These are phyloP conservation scores for Halesus radiatus DNA, from an alignment of 1,140 invertebrate species.

Conservation along the genomic window DNA sequence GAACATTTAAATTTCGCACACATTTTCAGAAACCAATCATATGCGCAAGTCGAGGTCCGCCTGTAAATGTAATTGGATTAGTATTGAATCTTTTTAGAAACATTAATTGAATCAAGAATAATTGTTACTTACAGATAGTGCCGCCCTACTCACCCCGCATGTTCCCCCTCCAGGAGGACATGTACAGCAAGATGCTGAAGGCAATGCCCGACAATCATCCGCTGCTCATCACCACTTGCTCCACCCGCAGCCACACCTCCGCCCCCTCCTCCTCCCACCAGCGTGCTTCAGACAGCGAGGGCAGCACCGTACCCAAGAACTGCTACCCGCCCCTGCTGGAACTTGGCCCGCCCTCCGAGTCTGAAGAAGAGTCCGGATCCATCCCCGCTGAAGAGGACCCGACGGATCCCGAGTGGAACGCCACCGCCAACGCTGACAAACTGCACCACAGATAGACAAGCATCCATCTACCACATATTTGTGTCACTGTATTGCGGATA, in stretches of 20 bases:
- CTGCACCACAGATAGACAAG: slow-evolving; percentile 37
- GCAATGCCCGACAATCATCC: slow-evolving; percentile 77
- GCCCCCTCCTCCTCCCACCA: neutral
- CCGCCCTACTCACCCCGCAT: slow-evolving; percentile 80
- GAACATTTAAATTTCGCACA: too few relatives aligned
- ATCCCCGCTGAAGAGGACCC: slow-evolving; percentile 77
- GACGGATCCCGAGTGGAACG: slow-evolving; percentile 85
- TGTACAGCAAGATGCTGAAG: slow-evolving; percentile 79
- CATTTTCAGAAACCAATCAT: too few relatives aligned
- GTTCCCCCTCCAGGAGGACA: slow-evolving; percentile 82
- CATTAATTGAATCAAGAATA: neutral
- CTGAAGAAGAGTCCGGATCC: slow-evolving; percentile 56
- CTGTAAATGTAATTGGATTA: neutral
- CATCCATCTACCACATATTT: neutral
- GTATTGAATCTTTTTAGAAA: too few relatives aligned
- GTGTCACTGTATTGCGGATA: neutral
- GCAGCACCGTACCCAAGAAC: slow-evolving; percentile 25
- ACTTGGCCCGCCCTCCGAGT: slow-evolving; percentile 54
- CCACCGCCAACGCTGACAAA: slow-evolving; percentile 61
- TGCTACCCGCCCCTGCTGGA: slow-evolving; percentile 5
- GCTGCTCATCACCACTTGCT: slow-evolving; percentile 60
- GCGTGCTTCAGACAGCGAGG: slow-evolving; percentile 43
- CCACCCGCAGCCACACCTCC: neutral
- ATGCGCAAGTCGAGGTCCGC: too few relatives aligned
- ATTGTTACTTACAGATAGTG: slow-evolving; percentile 60